phyloP scores from a whole-genome alignment of 2,113 vertebrate species.

The Trichomycterus rosablanca region DNA sequence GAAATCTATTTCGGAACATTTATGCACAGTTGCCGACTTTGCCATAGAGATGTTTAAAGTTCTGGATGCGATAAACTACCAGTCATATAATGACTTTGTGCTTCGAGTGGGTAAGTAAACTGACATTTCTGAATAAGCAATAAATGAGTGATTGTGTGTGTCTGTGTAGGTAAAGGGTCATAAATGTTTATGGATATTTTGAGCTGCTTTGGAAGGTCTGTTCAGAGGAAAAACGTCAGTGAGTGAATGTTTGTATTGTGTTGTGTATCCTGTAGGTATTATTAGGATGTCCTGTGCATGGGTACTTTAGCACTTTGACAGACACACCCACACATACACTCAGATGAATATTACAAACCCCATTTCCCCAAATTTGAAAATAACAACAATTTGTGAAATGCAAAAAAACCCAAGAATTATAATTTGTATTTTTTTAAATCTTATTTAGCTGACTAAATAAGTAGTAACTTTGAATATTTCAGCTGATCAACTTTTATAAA shows the following conservation, averaged over 20 bases:
- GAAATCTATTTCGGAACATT: slow-evolving; percentile 85
- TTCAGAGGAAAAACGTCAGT: slow-evolving; percentile 23
- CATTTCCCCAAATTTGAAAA: too few species aligned
- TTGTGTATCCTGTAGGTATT: slow-evolving; percentile 15
- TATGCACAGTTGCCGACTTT: slow-evolving; percentile 92
- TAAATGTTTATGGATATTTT: slow-evolving; percentile 21
- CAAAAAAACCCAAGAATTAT: too few species aligned
- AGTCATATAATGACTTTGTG: slow-evolving; percentile 98
- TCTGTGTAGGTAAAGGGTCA: slow-evolving; percentile 2
- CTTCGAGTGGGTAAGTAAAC: slow-evolving; percentile 87
- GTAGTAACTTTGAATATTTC: too few species aligned
- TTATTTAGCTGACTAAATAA: too few species aligned
- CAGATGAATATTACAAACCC: slow-evolving; percentile 11
- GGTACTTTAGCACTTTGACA: neutral
- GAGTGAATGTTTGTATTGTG: slow-evolving; percentile 21
- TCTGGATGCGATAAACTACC: slow-evolving; percentile 97
- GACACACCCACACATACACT: slow-evolving; percentile 39
- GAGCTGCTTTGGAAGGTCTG: slow-evolving; percentile 1
- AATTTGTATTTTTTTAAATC: too few species aligned
- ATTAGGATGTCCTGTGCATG: slow-evolving; percentile 27
- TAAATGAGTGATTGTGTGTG: slow-evolving; percentile 11
- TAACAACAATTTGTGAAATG: too few species aligned
- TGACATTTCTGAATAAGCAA: neutral
- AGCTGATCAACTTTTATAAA: too few species aligned
- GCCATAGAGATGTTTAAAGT: slow-evolving; percentile 97